Evolutionary conservation across 2,113 vertebrate genomes (phyloP), one percentile per base, ranked within the genome.

Genomic region (Upupa epops): DNA sequence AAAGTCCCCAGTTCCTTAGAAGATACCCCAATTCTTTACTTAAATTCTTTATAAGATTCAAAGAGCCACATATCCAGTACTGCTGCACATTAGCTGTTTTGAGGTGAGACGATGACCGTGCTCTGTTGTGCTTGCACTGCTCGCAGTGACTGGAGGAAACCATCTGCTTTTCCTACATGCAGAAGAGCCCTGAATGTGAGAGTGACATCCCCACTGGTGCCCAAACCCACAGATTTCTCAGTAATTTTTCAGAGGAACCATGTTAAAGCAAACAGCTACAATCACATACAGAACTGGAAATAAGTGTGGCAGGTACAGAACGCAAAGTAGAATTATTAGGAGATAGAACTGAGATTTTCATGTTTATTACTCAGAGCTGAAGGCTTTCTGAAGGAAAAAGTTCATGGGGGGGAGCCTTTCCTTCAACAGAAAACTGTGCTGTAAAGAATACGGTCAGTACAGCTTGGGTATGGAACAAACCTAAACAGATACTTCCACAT

Each of bases 211-310:
- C 19, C 54, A 58, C 69, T 54, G 63, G 16, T 29, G 40, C 64
- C 37, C 59, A 91, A 90, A 91, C 36, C 87, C 93, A 59, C 92
- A 91, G 71, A 89, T 52, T 87, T 93, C 88, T 95, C 85, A 48
- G 93, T 70, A 83, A 92, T 82, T 85, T 49, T 69, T 85, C 82
- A 37, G 82, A 85, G 52, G 55, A 82, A 92, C 63, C 60, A 0
- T 29, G 2, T 31, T 42, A 45, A 76, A 83, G n/a, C 49, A 32
- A 66, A 13, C 21, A 20, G 45, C 40, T 42, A 15, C 15, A 15
- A 42, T 42, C 40, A 42, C 40, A n/a, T n/a, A 42, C 40, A 42
- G 40, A 42, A 15, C 40, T 42, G 40, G 40, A 42, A 15, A 42
- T 42, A 42, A 42, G 40, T 42, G 40, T 15, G 11, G 40, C 40